Evolutionary conservation across 1,140 invertebrate species (phyloP), one percentile per base, ranked within the genome.

Genomic region (Drosophila kohkoa): DNA sequence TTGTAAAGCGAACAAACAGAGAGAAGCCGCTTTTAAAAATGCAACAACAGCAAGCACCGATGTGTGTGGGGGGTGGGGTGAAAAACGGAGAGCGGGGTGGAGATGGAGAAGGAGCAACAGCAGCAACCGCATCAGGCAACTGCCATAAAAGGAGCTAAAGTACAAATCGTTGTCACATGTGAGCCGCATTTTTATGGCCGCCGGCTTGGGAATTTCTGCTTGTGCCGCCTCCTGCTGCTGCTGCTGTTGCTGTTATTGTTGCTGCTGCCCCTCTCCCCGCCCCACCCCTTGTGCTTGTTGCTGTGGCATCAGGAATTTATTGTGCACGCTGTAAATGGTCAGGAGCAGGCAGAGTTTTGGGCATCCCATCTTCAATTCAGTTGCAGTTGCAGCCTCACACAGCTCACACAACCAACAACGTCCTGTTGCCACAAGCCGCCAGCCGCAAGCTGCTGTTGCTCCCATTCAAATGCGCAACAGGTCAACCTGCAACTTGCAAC

Each of bases 111-210:
- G 45, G 7, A 66, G 35, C 10, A 43, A 13, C 6, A 7, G 54
- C 6, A 7, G 54, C 32, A 54, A 38, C 38, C 63, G 48, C 70
- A 71, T 38, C 63, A 63, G 35, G 30, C 25, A 60, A 54, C 58
- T 57, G 68, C 90, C 90, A 89, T 92, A 92, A 92, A 92, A 86
- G 90, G 90, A 90, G 87, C 83, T 73, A 86, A 88, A 90, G 90
- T 92, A 92, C 90, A 92, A 92, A 92, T 92, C 91, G 91, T 92
- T 92, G 91, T 92, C 91, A 92, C 90, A 92, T 92, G 91, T 92
- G 91, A 91, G 91, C 78, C 86, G 91, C 90, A 92, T 92, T 92
- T 92, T 92, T 92, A 92, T 92, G 89, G 87, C 91, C 73, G 73
- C 75, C 85, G 77, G 85, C 90, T 91, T 92, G 90, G 90, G 90